A percentile compares a stretch with the other conserved stretches of the same genome.
These are phyloP conservation scores for Harpagifer antarcticus DNA, from an alignment of 2,797 vertebrate species.

Conservation along the genomic window DNA sequence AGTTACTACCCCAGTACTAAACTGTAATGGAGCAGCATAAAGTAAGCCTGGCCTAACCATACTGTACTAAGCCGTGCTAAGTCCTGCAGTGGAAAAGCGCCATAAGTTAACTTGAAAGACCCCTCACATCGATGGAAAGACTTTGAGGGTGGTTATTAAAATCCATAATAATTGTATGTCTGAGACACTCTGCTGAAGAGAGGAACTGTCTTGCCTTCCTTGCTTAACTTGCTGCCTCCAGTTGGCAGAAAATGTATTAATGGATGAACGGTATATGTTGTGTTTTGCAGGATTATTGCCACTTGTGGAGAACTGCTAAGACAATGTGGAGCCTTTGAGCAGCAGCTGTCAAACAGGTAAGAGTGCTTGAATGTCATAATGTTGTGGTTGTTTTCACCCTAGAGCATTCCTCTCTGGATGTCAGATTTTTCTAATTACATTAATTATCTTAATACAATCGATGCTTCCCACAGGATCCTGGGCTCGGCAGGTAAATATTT, in stretches of 20 bases:
- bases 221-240: no score
- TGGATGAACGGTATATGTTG: neutral
- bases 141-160: no score
- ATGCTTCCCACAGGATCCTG: slow-evolving; percentile 86
- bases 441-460: neutral
- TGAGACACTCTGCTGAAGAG: neutral
- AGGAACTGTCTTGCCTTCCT: neutral
- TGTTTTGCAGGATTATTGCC: slow-evolving; percentile 89
- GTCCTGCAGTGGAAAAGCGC: no score
- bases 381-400: neutral
- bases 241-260: no score
- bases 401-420: neutral
- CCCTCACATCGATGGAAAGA: no score
- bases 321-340: slow-evolving; percentile 95
- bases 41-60: no score
- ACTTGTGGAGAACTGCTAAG: slow-evolving; percentile 95
- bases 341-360: slow-evolving; percentile 96
- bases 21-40: no score
- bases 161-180: no score
- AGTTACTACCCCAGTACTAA: no score
- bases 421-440: neutral
- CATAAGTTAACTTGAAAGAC: no score
- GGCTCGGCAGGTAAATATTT: slow-evolving; percentile 93
- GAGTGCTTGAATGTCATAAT: slow-evolving; percentile 21
- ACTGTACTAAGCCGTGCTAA: no score